These are phyloP conservation scores for Spodoptera picta DNA, from an alignment of 2,888 invertebrate species.

Conservation along the genomic window DNA sequence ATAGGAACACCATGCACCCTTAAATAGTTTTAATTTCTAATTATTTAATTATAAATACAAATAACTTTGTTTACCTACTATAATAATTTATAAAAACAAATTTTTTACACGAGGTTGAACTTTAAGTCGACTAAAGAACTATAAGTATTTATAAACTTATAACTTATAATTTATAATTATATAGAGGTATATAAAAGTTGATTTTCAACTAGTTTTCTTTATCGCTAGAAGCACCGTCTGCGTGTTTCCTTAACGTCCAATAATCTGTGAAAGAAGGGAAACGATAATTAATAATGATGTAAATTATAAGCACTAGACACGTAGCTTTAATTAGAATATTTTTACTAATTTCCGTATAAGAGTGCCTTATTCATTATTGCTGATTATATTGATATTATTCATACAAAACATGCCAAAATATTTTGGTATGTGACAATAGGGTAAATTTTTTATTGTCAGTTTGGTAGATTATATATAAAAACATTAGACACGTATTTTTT, in stretches of 20 bases:
- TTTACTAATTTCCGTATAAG: no score
- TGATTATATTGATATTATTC: no score
- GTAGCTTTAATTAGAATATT: no score
- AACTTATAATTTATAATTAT: slow-evolving; percentile 23
- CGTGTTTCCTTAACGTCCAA: slow-evolving; percentile 85
- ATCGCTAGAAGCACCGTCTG: slow-evolving; percentile 80
- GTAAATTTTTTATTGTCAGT: no score
- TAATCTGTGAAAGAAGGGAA: slow-evolving; percentile 86
- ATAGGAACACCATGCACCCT: slow-evolving; percentile 50
- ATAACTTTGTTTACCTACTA: slow-evolving; percentile 54
- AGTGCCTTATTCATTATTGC: no score
- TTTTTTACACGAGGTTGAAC: slow-evolving; percentile 54
- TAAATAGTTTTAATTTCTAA: slow-evolving; percentile 27
- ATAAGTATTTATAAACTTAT: slow-evolving; percentile 22
- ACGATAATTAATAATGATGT: no score
- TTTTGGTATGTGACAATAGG: no score
- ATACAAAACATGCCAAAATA: no score
- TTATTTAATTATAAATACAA: slow-evolving; percentile 60
- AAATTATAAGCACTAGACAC: neutral
- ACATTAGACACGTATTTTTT: no score
- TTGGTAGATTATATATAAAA: no score
- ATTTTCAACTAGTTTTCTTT: slow-evolving; percentile 79
- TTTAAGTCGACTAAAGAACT: slow-evolving; percentile 41
- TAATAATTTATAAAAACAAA: slow-evolving; percentile 57
- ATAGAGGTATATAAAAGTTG: no score